A percentile compares a stretch with the other conserved stretches of the same genome.
These are phyloP conservation scores for Vanessa cardui DNA, from an alignment of 2,888 invertebrate genomes.

Conservation along the genomic window DNA sequence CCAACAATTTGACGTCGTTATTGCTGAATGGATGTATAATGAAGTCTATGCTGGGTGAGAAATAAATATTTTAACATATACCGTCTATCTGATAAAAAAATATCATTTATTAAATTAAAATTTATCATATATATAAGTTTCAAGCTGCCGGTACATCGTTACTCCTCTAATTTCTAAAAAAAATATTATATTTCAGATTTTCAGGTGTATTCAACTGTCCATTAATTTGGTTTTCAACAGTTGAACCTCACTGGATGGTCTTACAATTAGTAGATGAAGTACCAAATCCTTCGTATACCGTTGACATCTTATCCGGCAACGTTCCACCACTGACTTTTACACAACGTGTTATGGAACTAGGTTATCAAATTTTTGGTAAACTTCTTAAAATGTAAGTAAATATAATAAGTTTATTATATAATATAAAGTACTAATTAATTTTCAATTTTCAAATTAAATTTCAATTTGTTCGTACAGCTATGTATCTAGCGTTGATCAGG, in stretches of 20 bases:
- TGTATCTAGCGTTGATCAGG: constrained; percentile 16
- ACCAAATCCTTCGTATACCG: constrained; percentile 57
- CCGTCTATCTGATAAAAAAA: too few species aligned
- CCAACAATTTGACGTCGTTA: constrained; percentile 52
- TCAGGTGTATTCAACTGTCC: constrained; percentile 41
- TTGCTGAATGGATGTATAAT: constrained; percentile 52
- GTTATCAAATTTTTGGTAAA: constrained; percentile 20
- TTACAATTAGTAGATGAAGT: constrained; percentile 55
- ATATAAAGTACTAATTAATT: background rate
- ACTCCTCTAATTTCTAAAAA: too few species aligned
- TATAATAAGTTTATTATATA: too few species aligned
- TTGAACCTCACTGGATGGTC: constrained; percentile 50
- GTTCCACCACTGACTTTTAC: constrained; percentile 55
- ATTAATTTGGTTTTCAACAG: constrained; percentile 42
- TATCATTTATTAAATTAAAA: too few species aligned
- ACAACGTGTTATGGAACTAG: constrained; percentile 52
- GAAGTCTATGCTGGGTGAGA: constrained; percentile 56
- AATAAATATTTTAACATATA: background rate
- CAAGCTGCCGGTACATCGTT: too few species aligned
- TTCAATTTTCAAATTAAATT: too few species aligned
- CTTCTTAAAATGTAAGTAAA: constrained; percentile 35
- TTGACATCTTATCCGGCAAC: constrained; percentile 44
- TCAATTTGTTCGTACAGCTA: constrained; percentile 12
- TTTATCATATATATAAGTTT: too few species aligned
- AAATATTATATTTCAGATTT: constrained; percentile 32